phyloP scores from a whole-genome alignment of 2,888 invertebrate species.

The Heliconius ethilla region DNA sequence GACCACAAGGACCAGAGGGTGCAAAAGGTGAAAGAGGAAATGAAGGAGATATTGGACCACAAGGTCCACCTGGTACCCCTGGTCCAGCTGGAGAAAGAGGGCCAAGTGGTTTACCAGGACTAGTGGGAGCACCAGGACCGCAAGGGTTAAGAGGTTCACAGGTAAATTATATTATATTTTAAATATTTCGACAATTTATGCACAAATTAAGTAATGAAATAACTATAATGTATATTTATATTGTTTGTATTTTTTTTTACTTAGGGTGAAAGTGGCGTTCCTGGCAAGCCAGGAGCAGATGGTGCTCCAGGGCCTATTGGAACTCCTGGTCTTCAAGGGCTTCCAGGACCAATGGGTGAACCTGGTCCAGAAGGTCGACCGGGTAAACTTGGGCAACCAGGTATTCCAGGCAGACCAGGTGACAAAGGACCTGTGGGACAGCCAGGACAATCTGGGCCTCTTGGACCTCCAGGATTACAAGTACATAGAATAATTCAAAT shows the following conservation, averaged over 20 bases:
- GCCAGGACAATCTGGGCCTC: constrained; percentile 83
- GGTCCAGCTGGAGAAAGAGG: constrained; percentile 87
- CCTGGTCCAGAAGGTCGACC: constrained; percentile 83
- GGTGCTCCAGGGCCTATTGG: constrained; percentile 88
- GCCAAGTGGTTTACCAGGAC: constrained; percentile 83
- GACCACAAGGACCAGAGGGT: constrained; percentile 87
- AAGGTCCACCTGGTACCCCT: constrained; percentile 86
- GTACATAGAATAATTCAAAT: constrained; percentile 62
- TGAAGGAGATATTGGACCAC: constrained; percentile 85
- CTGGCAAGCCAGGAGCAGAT: constrained; percentile 87
- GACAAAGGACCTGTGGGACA: constrained; percentile 88
- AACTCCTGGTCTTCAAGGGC: constrained; percentile 85
- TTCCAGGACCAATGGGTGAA: constrained; percentile 84
- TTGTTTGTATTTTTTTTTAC: constrained; percentile 22
- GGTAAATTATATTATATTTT: constrained; percentile 58
- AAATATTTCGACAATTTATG: not conserved
- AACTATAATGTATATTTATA: not conserved
- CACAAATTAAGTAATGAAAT: not conserved
- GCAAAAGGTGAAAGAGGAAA: constrained; percentile 88
- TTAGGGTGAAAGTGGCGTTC: constrained; percentile 86
- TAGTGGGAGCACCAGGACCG: constrained; percentile 84
- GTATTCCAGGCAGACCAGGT: constrained; percentile 87
- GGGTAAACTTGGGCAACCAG: constrained; percentile 87
- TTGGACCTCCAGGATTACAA: constrained; percentile 86
- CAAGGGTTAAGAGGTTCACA: constrained; percentile 85